phyloP scores from a whole-genome alignment of 2,888 invertebrate species.

The Zelleria hepariella region DNA sequence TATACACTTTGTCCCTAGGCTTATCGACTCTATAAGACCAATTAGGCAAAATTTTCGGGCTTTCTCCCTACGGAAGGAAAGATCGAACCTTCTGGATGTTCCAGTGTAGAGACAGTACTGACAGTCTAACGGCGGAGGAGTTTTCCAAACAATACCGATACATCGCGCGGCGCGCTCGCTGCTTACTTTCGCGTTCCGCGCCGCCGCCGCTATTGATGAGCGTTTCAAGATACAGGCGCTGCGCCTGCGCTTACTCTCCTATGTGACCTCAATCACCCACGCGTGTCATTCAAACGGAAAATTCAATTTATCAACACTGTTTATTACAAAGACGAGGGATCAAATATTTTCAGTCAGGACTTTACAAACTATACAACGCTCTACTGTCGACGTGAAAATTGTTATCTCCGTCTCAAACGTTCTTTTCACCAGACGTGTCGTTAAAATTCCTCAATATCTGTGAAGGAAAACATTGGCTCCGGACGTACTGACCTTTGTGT shows the following conservation, averaged over 20 bases:
- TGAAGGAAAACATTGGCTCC: background rate
- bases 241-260: constrained; percentile 13
- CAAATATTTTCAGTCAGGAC: too few species aligned
- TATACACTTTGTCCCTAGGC: too few species aligned
- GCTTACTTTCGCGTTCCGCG: constrained; percentile 57
- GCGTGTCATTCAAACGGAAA: constrained; percentile 12
- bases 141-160: constrained; percentile 5
- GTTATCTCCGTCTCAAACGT: too few species aligned
- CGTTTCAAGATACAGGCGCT: constrained; percentile 29
- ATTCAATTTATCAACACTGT: background rate
- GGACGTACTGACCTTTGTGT: background rate
- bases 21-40: background rate
- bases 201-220: constrained; percentile 35
- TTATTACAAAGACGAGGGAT: background rate
- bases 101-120: too few species aligned
- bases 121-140: too few species aligned
- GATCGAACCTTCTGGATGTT: too few species aligned
- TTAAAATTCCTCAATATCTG: too few species aligned
- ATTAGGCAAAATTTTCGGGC: too few species aligned
- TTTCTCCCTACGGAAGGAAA: too few species aligned
- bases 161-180: constrained; percentile 16
- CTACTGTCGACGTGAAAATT: too few species aligned
- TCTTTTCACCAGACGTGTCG: too few species aligned
- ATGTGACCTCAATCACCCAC: constrained; percentile 33
- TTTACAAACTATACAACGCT: too few species aligned